Conservation (phyloP, 1,140 invertebrate species). For the Protaetia brevitarsis region DNA sequence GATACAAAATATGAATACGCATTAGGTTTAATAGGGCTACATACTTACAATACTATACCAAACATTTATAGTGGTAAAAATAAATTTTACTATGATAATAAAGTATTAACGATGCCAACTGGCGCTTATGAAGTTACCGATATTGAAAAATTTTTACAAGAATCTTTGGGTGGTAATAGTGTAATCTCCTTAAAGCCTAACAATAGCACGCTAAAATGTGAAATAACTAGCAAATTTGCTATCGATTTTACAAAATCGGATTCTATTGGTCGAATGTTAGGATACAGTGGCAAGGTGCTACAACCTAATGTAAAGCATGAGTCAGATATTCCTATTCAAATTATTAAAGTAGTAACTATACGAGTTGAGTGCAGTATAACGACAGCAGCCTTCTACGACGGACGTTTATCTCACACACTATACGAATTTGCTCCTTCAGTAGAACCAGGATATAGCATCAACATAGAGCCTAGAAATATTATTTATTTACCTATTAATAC, state of each 20-base stretch:
- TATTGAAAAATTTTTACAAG: slow-evolving; percentile 34
- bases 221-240: slow-evolving; percentile 22
- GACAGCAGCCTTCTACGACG: slow-evolving; percentile 27
- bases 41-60: slow-evolving; percentile 46
- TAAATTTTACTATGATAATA: slow-evolving; percentile 31
- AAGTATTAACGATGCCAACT: slow-evolving; percentile 40
- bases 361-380: slow-evolving; percentile 31
- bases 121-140: slow-evolving; percentile 45
- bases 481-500: slow-evolving; percentile 28
- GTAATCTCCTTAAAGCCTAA: slow-evolving; percentile 29
- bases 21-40: slow-evolving; percentile 40
- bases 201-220: slow-evolving; percentile 33
- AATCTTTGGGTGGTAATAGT: background rate
- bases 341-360: slow-evolving; percentile 31
- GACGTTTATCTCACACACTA: slow-evolving; percentile 27
- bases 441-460: slow-evolving; percentile 29
- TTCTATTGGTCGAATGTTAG: slow-evolving; percentile 26
- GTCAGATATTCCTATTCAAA: slow-evolving; percentile 30
- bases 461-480: slow-evolving; percentile 26
- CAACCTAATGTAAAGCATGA: slow-evolving; percentile 23
- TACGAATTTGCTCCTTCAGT: slow-evolving; percentile 28
- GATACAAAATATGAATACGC: slow-evolving; percentile 34
- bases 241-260: slow-evolving; percentile 29
- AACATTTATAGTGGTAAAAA: slow-evolving; percentile 32
- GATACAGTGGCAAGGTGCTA: slow-evolving; percentile 24